phyloP scores from a whole-genome alignment of 2,113 vertebrate genomes.

The Electrona antarctica region DNA sequence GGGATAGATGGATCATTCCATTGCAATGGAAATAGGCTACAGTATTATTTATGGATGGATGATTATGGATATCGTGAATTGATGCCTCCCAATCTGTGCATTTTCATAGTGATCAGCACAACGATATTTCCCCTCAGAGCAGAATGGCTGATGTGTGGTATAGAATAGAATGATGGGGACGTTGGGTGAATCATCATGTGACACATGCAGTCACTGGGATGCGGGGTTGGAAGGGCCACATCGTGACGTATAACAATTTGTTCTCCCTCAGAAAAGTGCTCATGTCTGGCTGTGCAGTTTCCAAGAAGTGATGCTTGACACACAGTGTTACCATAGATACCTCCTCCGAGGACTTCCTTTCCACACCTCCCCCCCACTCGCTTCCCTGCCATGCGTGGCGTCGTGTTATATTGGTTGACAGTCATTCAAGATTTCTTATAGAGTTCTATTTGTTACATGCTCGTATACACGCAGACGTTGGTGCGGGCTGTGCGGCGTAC shows the following conservation, averaged over 20 bases:
- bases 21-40: background rate
- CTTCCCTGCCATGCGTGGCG: background rate
- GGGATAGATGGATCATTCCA: no score
- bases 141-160: background rate
- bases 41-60: background rate
- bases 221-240: no score
- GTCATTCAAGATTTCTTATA: no score
- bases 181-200: background rate
- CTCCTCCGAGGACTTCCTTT: slow-evolving; percentile 14
- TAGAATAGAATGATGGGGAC: background rate
- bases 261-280: slow-evolving; percentile 1
- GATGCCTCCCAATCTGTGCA: background rate
- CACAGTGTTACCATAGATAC: slow-evolving; percentile 59
- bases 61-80: background rate
- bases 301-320: slow-evolving; percentile 47
- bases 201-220: no score
- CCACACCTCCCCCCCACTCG: slow-evolving; percentile 1
- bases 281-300: slow-evolving; percentile 21
- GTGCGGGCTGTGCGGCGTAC: no score
- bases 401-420: no score
- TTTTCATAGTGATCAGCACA: background rate
- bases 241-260: no score
- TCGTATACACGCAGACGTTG: no score
- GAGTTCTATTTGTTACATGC: no score
- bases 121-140: no score